Evolutionary conservation across 2,113 vertebrate genomes (phyloP).

Genomic region (Nymphicus hollandicus): DNA sequence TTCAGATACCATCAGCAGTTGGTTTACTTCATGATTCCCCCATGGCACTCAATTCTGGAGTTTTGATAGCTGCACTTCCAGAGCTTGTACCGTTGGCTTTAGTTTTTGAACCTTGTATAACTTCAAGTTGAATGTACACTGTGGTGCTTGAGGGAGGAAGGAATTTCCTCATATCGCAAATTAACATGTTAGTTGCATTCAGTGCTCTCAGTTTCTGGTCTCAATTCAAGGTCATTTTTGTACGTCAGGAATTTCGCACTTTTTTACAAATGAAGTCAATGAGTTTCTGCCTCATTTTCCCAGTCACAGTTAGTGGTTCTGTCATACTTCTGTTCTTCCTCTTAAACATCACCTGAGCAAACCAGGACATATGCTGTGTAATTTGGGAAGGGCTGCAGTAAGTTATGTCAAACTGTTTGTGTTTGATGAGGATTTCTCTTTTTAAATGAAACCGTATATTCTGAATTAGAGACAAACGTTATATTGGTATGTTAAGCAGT

Average conservation of each 20-base stretch:
- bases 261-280: background rate
- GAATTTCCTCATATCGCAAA: background rate
- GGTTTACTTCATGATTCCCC: background rate
- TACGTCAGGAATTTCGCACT: background rate
- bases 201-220: background rate
- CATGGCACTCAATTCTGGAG: background rate
- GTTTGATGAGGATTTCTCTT: background rate
- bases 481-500: background rate
- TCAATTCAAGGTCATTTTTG: background rate
- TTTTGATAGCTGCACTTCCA: background rate
- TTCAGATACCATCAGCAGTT: background rate
- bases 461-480: background rate
- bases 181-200: fast-evolving
- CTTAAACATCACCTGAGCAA: background rate
- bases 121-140: background rate
- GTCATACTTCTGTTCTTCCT: background rate
- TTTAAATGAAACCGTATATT: background rate
- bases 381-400: background rate
- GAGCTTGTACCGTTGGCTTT: background rate
- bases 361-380: background rate
- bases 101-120: background rate
- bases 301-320: background rate
- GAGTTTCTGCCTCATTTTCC: background rate
- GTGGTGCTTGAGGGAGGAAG: background rate
- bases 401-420: background rate